Evolutionary conservation across 2,888 invertebrate species (phyloP), one percentile per base, ranked within the genome.

Genomic region (Ametastegia equiseti): DNA sequence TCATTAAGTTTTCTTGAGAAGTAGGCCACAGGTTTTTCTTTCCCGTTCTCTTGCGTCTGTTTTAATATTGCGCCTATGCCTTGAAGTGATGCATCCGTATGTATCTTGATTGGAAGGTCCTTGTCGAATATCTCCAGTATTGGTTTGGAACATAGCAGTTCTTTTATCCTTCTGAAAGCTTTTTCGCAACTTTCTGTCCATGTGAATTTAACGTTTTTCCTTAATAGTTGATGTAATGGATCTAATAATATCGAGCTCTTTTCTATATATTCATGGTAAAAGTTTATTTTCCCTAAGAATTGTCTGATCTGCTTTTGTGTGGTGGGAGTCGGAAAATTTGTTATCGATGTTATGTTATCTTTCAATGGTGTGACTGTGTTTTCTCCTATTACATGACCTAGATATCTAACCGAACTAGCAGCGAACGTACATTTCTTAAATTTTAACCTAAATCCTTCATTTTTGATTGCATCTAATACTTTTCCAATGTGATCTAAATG

Each of bases 51-150:
- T 69, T 85, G 81, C 71, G n/a, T 67, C 54, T 85, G 85, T 81
- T 84, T 84, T 67, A 84, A 45, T 42, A 83, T 81, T 15, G 84
- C 84, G 73, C 82, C 84, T 2, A 85, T 73, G 2, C 83, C 85
- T n/a, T 85, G 60, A 6, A 83, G 65, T 57, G 80, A 81, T 69
- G 84, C 83, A 84, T 86, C 84, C 65, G 86, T 85, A 39, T 81
- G 82, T 15, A 84, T 71, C 45, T n/a, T 71, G 23, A 71, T 71
- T 42, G 71, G 71, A 19, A 71, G 27, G 9, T 84, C 45, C 65
- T 42, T 45, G 47, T 84, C 83, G 65, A 83, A 85, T 67, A 84
- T 83, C 30, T 75, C 80, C 50, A 83, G 54, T 27, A 83, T 65
- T 69, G 83, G 85, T 27, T 80, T 65, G 15, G 81, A 63, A 63